Conservation (phyloP, 2,113 vertebrate genomes). For the Macrotis lagotis region DNA sequence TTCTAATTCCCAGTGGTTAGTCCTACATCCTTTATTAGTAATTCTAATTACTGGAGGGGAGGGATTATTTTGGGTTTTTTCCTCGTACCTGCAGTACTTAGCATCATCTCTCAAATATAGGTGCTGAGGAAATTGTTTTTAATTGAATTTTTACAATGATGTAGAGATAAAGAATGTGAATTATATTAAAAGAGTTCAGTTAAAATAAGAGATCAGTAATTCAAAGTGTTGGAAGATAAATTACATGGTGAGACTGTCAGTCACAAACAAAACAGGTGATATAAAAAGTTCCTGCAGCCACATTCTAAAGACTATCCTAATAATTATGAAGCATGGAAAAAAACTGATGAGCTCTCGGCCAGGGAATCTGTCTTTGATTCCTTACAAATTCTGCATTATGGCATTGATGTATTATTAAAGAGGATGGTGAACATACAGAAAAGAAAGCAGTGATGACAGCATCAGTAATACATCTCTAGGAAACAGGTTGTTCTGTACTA, state of each 20-base stretch:
- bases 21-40: not conserved
- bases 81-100: not conserved
- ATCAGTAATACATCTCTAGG: not conserved
- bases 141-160: not conserved
- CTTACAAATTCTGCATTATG: not conserved
- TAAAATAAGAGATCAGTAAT: not conserved
- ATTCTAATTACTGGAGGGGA: not conserved
- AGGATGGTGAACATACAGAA: not conserved
- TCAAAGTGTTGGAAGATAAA: constrained; percentile 14
- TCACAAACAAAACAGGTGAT: not conserved
- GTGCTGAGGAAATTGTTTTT: not conserved
- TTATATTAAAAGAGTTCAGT: not conserved
- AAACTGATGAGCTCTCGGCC: not conserved
- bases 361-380: not conserved
- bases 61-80: not conserved
- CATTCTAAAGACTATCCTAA: not conserved
- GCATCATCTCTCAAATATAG: not conserved
- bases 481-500: not conserved
- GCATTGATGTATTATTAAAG: not conserved
- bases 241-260: constrained; percentile 44
- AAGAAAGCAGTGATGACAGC: not conserved
- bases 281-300: not conserved
- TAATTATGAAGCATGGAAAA: not conserved
- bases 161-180: not conserved
- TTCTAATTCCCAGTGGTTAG: not conserved